phyloP scores from a whole-genome alignment of 2,888 invertebrate species.

The Drosophila leonis region DNA sequence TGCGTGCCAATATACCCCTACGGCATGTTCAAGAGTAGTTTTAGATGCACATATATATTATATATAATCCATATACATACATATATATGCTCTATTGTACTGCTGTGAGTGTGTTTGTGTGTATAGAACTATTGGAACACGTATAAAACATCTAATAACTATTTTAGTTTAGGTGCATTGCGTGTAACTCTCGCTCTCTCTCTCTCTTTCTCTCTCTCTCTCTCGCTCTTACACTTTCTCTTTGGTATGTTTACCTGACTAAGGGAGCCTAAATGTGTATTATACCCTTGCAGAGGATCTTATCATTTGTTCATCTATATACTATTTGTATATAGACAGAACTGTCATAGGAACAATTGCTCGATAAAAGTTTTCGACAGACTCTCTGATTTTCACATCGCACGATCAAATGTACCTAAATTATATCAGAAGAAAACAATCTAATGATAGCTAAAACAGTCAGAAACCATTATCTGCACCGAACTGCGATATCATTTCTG shows the following conservation, averaged over 20 bases:
- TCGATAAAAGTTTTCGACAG: neutral
- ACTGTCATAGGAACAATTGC: neutral
- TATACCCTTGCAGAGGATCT: slow-evolving; percentile 25
- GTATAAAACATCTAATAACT: slow-evolving; percentile 75
- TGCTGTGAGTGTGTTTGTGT: slow-evolving; percentile 17
- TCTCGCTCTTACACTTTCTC: neutral
- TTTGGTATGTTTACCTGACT: slow-evolving; percentile 44
- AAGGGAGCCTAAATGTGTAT: slow-evolving; percentile 42
- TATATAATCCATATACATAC: neutral
- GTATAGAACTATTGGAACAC: slow-evolving; percentile 75
- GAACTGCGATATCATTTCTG: slow-evolving; percentile 6
- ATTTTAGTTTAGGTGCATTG: slow-evolving; percentile 48
- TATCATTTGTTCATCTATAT: neutral
- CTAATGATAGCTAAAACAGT: neutral
- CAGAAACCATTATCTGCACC: neutral
- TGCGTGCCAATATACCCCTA: slow-evolving; percentile 44
- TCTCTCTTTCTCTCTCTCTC: neutral
- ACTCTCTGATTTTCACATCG: neutral
- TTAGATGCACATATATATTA: slow-evolving; percentile 3
- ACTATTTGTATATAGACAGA: neutral
- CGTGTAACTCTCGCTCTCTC: slow-evolving; percentile 20
- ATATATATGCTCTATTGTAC: slow-evolving; percentile 3
- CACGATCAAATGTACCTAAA: neutral
- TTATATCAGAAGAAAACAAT: neutral
- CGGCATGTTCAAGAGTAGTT: slow-evolving; percentile 32